Evolutionary conservation across 2,113 vertebrate species (phyloP), one percentile per base, ranked within the genome.

Genomic region (Cottus gobio): DNA sequence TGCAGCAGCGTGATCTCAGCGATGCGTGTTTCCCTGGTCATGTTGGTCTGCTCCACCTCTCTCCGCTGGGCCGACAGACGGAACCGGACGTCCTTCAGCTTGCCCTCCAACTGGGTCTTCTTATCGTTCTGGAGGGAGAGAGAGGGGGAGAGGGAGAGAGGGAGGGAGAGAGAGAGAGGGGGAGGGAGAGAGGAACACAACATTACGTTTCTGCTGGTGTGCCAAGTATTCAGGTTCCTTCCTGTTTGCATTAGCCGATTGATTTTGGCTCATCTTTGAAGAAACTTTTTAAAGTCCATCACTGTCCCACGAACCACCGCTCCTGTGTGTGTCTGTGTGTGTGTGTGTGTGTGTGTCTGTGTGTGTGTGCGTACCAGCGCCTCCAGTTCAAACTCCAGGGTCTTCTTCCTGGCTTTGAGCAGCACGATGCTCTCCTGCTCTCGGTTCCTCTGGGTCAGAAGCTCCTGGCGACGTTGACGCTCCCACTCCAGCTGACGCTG

Each of bases 401-500:
- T 99, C 91, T 99, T 99, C 92, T 99, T 99, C 93, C 97, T 96
- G 22, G 98, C 97, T 90, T 98, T 99, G 50, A 99, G 94, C 50
- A 98, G 94, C 77, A 99, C 97, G 10, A 99, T 99, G 80, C 97
- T 96, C 90, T 99, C 98, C 93, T 99, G 98, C 71, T 99, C 97
- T 83, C 96, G 93, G 94, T 99, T 99, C 82, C 98, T 96, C 87
- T 99, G 98, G 87, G 93, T 98, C 50, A 99, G 93, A 46, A 99
- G 95, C 75, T 99, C 98, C 91, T 99, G 98, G 4, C 98, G 95
- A 42, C 97, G 96, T 78, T 96, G 97, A 2, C 97, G 94, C 85
- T 99, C 98, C 98, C 98, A 99, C 77, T 99, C 98, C 52, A 99
- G 88, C 85, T 99, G 98, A 16, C 98, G 93, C 80, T 99, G 98